Base-by-base conservation (phyloP, 2,888 invertebrate genomes). In the Microchrysa polita region DNA sequence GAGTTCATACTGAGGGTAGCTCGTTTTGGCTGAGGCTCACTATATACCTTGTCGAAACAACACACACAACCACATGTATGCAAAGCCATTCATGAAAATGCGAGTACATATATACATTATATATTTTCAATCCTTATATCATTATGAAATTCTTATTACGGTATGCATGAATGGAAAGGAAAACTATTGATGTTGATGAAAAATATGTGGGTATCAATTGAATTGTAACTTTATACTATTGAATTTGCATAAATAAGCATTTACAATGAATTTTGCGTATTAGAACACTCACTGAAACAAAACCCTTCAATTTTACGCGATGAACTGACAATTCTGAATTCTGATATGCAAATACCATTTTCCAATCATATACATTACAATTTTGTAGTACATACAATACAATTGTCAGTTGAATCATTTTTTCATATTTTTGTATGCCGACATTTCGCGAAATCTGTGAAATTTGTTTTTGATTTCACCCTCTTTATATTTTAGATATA, bases 231-330 rank as follows among this genome's bases (percentile, higher is more conserved):
- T 67, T 67, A n/a, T n/a, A 63, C 18, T 22, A 65, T 14, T 40
- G 53, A 34, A 67, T 67, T 53, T 55, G 67, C 34, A 67, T 67
- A 53, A 40, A 53, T 67, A 67, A 55, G 67, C 7, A 55, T 67
- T 55, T 1, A 40, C 53, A 55, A 67, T 2, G 53, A 9, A 27
- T 52, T 67, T 16, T n/a, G n/a, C n/a, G 7, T 34, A 18, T 53
- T 53, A 67, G 53, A 53, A 53, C 7, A 53, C 23, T 10, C n/a
- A n/a, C 53, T 67, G 34, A 53, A 55, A 14, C 34, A 53, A n/a
- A n/a, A 55, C 14, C 44, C 44, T 48, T 53, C 34, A 52, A 63
- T 20, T 67, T 53, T 22, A 67, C 27, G 20, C 16, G 16, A 34
- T 34, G 27, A 34, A n/a, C 9, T 67, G 14, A n/a, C 16, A 67